Percentiles rank a stretch among this genome's conserved stretches.
These are phyloP conservation scores for Lymantria monacha DNA, from an alignment of 2,888 invertebrate genomes.

Conservation along the genomic window DNA sequence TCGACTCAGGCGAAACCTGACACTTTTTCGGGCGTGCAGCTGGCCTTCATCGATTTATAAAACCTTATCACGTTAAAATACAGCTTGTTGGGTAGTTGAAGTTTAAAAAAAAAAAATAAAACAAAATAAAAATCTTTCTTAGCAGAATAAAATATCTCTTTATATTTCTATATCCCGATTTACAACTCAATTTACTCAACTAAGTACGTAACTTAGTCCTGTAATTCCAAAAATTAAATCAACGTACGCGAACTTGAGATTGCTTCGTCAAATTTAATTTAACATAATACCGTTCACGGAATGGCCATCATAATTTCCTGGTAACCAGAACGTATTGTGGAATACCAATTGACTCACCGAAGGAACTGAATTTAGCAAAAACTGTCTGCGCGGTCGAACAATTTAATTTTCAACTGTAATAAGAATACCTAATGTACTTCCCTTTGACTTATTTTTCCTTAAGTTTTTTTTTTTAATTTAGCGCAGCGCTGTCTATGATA, in stretches of 20 bases:
- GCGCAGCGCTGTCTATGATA: too few species aligned
- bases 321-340: conserved; percentile 10
- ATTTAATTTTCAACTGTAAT: conserved; percentile 11
- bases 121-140: too few species aligned
- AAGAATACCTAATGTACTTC: background rate
- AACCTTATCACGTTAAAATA: too few species aligned
- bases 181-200: conserved; percentile 1
- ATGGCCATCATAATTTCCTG: conserved; percentile 25
- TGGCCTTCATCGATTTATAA: too few species aligned
- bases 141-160: too few species aligned
- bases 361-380: conserved; percentile 11
- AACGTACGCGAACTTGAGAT: conserved; percentile 2
- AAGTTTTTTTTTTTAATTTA: too few species aligned
- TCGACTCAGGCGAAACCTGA: too few species aligned
- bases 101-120: background rate
- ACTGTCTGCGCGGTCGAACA: conserved; percentile 6
- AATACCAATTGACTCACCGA: conserved; percentile 27
- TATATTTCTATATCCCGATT: conserved; percentile 2
- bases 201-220: background rate
- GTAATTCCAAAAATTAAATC: conserved; percentile 8
- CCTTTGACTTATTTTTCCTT: background rate
- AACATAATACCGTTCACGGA: conserved; percentile 21
- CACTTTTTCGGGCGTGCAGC: too few species aligned
- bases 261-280: conserved; percentile 18
- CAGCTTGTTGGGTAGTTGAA: too few species aligned